These are phyloP conservation scores for Coptotermes formosanus DNA, from an alignment of 1,140 invertebrate genomes.

Conservation along the genomic window DNA sequence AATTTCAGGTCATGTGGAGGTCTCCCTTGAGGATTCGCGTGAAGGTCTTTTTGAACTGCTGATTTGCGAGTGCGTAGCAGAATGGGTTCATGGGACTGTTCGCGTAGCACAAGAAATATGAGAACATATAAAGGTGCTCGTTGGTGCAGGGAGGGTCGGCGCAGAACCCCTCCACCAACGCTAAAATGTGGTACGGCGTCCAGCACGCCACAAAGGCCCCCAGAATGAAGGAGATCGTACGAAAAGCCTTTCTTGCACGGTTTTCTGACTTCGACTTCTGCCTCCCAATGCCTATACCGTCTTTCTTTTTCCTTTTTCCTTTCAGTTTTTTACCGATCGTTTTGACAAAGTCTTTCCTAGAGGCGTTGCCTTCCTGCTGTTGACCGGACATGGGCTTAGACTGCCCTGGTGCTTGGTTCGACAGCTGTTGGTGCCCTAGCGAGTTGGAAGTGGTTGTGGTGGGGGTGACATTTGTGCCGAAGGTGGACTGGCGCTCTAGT, in stretches of 20 bases:
- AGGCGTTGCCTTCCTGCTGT: slow-evolving; percentile 38
- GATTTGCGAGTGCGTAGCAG: slow-evolving; percentile 97
- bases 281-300: slow-evolving; percentile 62
- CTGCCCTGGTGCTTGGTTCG: background rate
- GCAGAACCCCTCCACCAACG: slow-evolving; percentile 95
- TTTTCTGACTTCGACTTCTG: slow-evolving; percentile 98
- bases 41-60: slow-evolving; percentile 99
- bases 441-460: slow-evolving; percentile 38
- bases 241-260: slow-evolving; percentile 93
- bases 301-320: slow-evolving; percentile 68
- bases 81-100: slow-evolving; percentile 99
- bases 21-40: slow-evolving; percentile 90
- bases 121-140: slow-evolving; percentile 93
- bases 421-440: slow-evolving; percentile 30
- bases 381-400: background rate
- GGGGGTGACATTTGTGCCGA: slow-evolving; percentile 35
- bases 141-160: slow-evolving; percentile 85
- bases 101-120: slow-evolving; percentile 98
- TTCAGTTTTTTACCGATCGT: slow-evolving; percentile 80
- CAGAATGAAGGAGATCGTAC: slow-evolving; percentile 98
- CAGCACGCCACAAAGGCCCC: slow-evolving; percentile 99
- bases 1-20: slow-evolving; percentile 76
- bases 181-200: slow-evolving; percentile 98
- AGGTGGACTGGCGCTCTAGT: slow-evolving; percentile 43
- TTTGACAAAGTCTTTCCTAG: slow-evolving; percentile 73